Evolutionary conservation across 2,113 vertebrate genomes (phyloP), one percentile per base, ranked within the genome.

Genomic region (Corythoichthys intestinalis): DNA sequence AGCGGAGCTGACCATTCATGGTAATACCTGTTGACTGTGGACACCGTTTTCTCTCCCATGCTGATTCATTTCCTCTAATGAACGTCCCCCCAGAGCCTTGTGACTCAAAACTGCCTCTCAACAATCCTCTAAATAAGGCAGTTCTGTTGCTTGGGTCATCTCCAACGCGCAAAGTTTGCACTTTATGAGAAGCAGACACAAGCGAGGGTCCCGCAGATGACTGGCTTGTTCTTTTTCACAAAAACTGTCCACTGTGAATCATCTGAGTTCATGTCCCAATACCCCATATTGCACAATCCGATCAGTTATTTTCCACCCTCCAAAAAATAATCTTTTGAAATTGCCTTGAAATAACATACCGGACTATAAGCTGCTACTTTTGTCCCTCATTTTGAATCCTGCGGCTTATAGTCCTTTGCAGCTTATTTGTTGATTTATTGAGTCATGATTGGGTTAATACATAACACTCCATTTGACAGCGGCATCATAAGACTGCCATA

Each of bases 31-130:
- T 63, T 41, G 20, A 44, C 38, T 9, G 12, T 11, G 60, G 60
- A 62, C 60, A 44, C 5, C 56, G 56, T 58, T 58, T 58, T 34
- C 56, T 14, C 6, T 58, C 34, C 14, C 56, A 58, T 14, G 20
- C 61, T 63, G 61, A 63, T 63, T 63, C 61, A 63, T 63, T 63
- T 63, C 61, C 61, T 47, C 20, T 20, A 34, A 47, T 8, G 20
- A 63, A 47, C 61, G 60, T 10, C 41, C 44, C 41, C n/a, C 41
- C 6, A 0, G 34, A 14, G 13, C 56, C 13, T 57, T 37, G n/a
- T 63, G 61, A 63, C 41, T 63, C 61, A 63, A 61, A 63, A 5
- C 39, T 62, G 60, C 41, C 41, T 44, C 60, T 15, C 41, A 34
- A 34, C 11, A 20, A 13, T 34, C 61, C 61, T 63, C 44, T 63